Percentiles rank a stretch among this genome's conserved stretches.
These are phyloP conservation scores for Anser brachyrhynchus DNA, from an alignment of 2,113 vertebrate species.

Conservation along the genomic window DNA sequence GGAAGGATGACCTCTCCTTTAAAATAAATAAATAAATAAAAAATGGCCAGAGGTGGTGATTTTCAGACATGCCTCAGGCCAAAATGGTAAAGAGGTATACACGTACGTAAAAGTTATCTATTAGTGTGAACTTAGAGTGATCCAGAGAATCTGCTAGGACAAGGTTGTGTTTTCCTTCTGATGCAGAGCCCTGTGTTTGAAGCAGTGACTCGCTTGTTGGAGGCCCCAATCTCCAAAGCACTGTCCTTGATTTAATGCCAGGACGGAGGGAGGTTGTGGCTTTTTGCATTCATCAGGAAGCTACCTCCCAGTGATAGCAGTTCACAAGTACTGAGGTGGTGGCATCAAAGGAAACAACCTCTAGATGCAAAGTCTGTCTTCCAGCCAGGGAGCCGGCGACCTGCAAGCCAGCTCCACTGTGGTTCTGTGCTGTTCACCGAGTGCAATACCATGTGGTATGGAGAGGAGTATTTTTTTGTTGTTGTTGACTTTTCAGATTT, in stretches of 20 bases:
- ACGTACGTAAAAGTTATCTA: background rate
- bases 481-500: background rate
- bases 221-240: background rate
- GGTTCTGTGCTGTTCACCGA: background rate
- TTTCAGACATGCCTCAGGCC: background rate
- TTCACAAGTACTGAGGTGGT: background rate
- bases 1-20: background rate
- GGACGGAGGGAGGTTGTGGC: background rate
- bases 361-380: background rate
- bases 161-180: background rate
- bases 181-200: background rate
- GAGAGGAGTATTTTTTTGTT: background rate
- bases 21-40: background rate
- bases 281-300: background rate
- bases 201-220: background rate
- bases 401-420: background rate
- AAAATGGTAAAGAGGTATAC: background rate
- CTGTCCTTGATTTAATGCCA: background rate
- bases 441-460: accelerated
- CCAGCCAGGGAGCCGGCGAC: background rate
- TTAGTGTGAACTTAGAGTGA: background rate
- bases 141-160: background rate
- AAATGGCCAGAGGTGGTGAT: background rate
- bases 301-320: background rate
- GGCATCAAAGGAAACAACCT: background rate